Conservation (phyloP, 2,888 invertebrate genomes). For the Incurvaria masculella region DNA sequence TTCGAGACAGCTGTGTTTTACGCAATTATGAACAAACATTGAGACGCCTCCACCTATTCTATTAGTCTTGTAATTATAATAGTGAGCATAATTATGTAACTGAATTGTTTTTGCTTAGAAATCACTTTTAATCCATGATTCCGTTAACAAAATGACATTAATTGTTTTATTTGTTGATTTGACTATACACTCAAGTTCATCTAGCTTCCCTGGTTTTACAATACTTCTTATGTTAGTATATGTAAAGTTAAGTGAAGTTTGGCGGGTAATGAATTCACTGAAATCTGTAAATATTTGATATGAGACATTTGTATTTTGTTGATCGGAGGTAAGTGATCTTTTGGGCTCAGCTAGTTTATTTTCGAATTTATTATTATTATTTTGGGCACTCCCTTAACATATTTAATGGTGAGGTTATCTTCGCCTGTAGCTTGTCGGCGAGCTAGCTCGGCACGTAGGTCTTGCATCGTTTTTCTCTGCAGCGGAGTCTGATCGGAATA, state of each 20-base stretch:
- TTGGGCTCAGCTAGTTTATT: constrained; percentile 9
- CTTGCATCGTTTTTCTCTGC: constrained; percentile 10
- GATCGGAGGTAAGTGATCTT: constrained; percentile 7
- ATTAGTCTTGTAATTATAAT: no score
- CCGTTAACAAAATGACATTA: constrained; percentile 13
- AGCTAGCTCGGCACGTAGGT: constrained; percentile 9
- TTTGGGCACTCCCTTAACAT: constrained; percentile 14
- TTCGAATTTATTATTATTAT: constrained; percentile 8
- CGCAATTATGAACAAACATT: no score
- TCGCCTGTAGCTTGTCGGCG: constrained; percentile 10
- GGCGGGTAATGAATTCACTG: constrained; percentile 5
- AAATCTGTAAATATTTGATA: constrained; percentile 11
- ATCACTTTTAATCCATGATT: constrained; percentile 16
- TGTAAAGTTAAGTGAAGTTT: constrained; percentile 9
- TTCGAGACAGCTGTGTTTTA: no score
- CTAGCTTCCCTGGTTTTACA: constrained; percentile 8
- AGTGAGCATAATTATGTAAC: no score
- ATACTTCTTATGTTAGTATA: constrained; percentile 12
- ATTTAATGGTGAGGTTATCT: constrained; percentile 12
- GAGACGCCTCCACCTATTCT: no score
- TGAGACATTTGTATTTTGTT: no score
- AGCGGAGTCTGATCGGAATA: constrained; percentile 14
- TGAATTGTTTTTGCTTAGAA: constrained; percentile 8
- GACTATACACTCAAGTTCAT: constrained; percentile 10
- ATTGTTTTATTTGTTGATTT: constrained; percentile 4